Evolutionary conservation across 2,888 invertebrate species (phyloP), one percentile per base, ranked within the genome.

Genomic region (Lagria hirta): DNA sequence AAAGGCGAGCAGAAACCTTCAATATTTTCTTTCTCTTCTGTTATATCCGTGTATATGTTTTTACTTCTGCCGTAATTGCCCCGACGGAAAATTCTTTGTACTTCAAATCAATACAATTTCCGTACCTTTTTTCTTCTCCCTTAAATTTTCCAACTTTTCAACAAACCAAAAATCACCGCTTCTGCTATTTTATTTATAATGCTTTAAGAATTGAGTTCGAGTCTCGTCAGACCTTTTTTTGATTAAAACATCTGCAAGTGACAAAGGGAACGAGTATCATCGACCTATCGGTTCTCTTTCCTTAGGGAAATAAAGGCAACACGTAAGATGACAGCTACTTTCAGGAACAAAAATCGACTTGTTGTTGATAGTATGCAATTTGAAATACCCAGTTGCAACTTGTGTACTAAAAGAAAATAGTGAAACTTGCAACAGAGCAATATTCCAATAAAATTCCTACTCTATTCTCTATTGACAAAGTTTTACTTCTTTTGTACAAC

Each of bases 191-290:
- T n/a, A n/a, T n/a, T n/a, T n/a, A n/a, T n/a, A n/a, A n/a, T n/a
- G n/a, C n/a, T n/a, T n/a, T n/a, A n/a, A n/a, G n/a, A n/a, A n/a
- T n/a, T n/a, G n/a, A n/a, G n/a, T n/a, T n/a, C n/a, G n/a, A n/a
- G n/a, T n/a, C n/a, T n/a, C n/a, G n/a, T n/a, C n/a, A n/a, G 11
- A 11, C 20, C 12, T n/a, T 11, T 6, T 18, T 51, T 57, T 56
- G 57, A 59, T 59, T 59, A 59, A 59, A 59, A 57, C 54, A 57
- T 57, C 57, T 59, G 59, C 53, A 52, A 59, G 58, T 59, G 58
- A 59, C 58, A 59, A 56, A 57, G 51, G 52, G 56, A 55, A 54
- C 58, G 54, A 57, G 55, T 57, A 58, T n/a, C n/a, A 51, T 44
- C 52, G 43, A 49, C 44, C 52, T 52, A 52, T 55, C 52, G 53